Percentiles rank a stretch among this genome's conserved stretches.
Evolutionary conservation across 2,113 vertebrate species (phyloP).

Genomic region (Ivindomyrus marchei): DNA sequence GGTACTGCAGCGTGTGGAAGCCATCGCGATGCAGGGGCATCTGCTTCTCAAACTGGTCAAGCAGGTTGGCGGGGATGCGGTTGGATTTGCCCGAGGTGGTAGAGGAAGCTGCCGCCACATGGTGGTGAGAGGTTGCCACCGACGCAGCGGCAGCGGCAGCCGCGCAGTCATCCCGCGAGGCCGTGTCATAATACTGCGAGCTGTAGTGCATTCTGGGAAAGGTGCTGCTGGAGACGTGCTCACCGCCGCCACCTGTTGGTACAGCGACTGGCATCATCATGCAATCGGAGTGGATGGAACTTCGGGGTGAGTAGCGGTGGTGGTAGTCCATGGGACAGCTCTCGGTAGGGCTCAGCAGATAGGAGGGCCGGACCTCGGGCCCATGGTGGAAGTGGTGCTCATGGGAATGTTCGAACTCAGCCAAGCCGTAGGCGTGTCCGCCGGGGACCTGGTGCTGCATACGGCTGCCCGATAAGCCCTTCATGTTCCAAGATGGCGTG

Average conservation of each 20-base stretch:
- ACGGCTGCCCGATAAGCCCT: slow-evolving; percentile 86
- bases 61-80: slow-evolving; percentile 83
- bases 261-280: slow-evolving; percentile 86
- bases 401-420: slow-evolving; percentile 79
- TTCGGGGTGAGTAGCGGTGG: slow-evolving; percentile 88
- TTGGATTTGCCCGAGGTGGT: slow-evolving; percentile 72
- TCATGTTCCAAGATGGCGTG: slow-evolving; percentile 87
- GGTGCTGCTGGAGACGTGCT: slow-evolving; percentile 96
- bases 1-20: slow-evolving; percentile 97
- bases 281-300: slow-evolving; percentile 95
- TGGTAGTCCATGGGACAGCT: slow-evolving; percentile 88
- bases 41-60: slow-evolving; percentile 97
- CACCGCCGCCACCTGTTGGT: slow-evolving; percentile 55
- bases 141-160: slow-evolving; percentile 49
- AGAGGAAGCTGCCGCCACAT: slow-evolving; percentile 56
- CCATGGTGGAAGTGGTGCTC: slow-evolving; percentile 75
- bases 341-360: slow-evolving; percentile 91
- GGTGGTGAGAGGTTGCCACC: slow-evolving; percentile 33
- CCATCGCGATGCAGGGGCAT: slow-evolving; percentile 89
- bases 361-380: slow-evolving; percentile 74
- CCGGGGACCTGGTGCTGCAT: slow-evolving; percentile 82
- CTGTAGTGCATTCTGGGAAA: slow-evolving; percentile 98
- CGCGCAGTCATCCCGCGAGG: slow-evolving; percentile 82
- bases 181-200: slow-evolving; percentile 80
- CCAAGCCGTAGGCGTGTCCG: slow-evolving; percentile 75